A percentile compares a stretch with the other conserved stretches of the same genome.
phyloP scores from a whole-genome alignment of 2,113 vertebrate species.

The Calidris pugnax region DNA sequence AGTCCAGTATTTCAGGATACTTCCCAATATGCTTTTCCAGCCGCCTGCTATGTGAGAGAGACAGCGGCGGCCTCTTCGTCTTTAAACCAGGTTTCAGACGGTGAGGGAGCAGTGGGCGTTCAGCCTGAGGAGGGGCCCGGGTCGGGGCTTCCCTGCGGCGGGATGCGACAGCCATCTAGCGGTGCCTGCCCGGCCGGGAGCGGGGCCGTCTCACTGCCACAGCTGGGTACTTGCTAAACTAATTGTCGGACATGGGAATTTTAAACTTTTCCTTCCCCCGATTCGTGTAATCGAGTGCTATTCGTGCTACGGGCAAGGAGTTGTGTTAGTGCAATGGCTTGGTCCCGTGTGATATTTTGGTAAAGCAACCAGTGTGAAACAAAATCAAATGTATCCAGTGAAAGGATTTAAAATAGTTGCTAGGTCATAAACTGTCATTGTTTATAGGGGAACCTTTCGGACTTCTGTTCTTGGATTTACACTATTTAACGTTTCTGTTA shows the following conservation, averaged over 20 bases:
- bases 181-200: not conserved
- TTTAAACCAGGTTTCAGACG: fast-evolving
- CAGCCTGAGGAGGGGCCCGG: not conserved
- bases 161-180: not conserved
- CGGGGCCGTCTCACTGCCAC: fast-evolving
- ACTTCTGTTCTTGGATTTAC: not conserved
- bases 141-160: not conserved
- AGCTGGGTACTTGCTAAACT: fast-evolving
- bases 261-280: not conserved
- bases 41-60: not conserved
- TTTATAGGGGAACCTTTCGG: not conserved
- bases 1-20: not conserved
- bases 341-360: fast-evolving
- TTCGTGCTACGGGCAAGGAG: not conserved
- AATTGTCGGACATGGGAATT: fast-evolving
- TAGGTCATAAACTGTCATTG: not conserved
- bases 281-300: fast-evolving
- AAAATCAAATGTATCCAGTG: not conserved
- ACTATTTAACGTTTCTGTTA: not conserved
- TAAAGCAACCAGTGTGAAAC: too few species aligned
- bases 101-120: fast-evolving
- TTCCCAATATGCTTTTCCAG: not conserved
- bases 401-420: not conserved
- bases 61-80: fast-evolving
- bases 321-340: fast-evolving